A percentile compares a stretch with the other conserved stretches of the same genome.
Evolutionary conservation across 2,888 invertebrate species (phyloP).

Genomic region (Mimumesa dahlbomi): DNA sequence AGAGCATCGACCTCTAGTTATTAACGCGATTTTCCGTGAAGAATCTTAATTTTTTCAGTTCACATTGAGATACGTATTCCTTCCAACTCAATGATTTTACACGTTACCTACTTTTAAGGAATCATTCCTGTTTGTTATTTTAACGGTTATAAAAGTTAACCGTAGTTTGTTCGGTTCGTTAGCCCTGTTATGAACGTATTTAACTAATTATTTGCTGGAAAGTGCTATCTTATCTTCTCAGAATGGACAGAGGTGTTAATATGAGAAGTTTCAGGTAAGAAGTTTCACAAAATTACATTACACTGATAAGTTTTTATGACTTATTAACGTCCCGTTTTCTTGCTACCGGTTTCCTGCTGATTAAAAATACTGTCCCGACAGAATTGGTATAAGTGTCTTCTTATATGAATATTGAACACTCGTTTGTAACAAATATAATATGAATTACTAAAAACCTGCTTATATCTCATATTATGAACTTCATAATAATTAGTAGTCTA

Average conservation of each 20-base stretch:
- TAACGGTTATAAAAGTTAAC: not conserved
- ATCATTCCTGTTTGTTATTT: not conserved
- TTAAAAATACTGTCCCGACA: no score
- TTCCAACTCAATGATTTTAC: not conserved
- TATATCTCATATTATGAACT: no score
- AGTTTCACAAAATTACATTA: slow-evolving; percentile 43
- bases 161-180: not conserved
- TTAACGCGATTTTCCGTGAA: no score
- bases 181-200: not conserved
- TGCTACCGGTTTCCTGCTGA: no score
- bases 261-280: slow-evolving; percentile 41
- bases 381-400: no score
- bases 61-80: no score
- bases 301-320: slow-evolving; percentile 42
- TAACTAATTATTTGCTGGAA: slow-evolving; percentile 31
- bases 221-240: slow-evolving; percentile 23
- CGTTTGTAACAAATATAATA: no score
- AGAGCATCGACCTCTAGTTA: no score
- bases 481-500: no score
- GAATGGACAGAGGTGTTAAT: slow-evolving; percentile 41
- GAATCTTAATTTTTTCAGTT: no score
- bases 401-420: no score
- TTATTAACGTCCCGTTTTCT: slow-evolving; percentile 31
- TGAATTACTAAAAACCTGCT: no score
- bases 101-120: not conserved